Conservation (phyloP, 2,888 invertebrate genomes). For the Zaprionus bogoriensis region DNA sequence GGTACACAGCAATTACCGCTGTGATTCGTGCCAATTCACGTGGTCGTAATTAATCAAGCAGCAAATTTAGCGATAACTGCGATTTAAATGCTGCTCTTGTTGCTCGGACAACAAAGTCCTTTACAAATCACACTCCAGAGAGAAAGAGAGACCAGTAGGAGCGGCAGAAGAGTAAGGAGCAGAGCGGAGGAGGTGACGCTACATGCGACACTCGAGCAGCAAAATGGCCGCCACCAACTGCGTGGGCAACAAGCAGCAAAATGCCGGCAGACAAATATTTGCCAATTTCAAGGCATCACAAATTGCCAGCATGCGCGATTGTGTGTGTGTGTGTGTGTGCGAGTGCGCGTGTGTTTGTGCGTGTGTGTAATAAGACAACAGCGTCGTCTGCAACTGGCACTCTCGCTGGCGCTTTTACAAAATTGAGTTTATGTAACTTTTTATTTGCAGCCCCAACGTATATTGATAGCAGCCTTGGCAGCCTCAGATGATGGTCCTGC, state of each 20-base stretch:
- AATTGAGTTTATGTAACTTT: constrained; percentile 68
- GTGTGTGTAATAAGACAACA: neutral
- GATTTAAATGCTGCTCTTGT: constrained; percentile 19
- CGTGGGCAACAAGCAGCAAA: constrained; percentile 29
- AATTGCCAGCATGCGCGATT: constrained; percentile 14
- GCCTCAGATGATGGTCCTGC: too few relatives aligned
- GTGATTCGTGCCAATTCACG: constrained; percentile 31
- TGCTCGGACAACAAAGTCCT: neutral
- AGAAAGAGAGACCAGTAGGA: neutral
- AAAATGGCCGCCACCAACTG: constrained; percentile 29
- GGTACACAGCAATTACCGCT: constrained; percentile 2
- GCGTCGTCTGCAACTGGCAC: constrained; percentile 11
- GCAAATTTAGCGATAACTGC: constrained; percentile 31
- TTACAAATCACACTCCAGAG: neutral
- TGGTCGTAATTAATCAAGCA: constrained; percentile 38
- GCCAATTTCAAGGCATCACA: constrained; percentile 31
- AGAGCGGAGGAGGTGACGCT: neutral
- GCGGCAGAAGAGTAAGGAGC: neutral
- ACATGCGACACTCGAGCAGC: constrained; percentile 9
- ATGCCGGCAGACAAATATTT: constrained; percentile 42
- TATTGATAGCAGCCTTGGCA: constrained; percentile 1
- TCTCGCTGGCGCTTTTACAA: constrained; percentile 24
- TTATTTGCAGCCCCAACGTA: constrained; percentile 14
- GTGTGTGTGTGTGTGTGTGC: neutral
- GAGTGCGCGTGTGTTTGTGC: constrained; percentile 2